Evolutionary conservation across 1,140 invertebrate species (phyloP).

Genomic region (Olivierus martensii): DNA sequence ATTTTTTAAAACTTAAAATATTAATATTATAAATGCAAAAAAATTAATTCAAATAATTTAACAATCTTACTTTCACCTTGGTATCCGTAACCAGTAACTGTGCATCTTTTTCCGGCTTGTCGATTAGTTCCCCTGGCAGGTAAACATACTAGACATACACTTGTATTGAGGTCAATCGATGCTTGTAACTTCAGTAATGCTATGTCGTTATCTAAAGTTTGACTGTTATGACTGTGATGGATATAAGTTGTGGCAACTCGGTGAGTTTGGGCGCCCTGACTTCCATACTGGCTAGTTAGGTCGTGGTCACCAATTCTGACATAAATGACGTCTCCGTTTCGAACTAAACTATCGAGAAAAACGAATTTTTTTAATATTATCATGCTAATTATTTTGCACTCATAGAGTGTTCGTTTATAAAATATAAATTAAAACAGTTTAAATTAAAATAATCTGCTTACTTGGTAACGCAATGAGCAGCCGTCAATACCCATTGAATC

Average conservation of each 20-base stretch:
- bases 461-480: slow-evolving; percentile 92
- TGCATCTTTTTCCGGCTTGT: slow-evolving; percentile 72
- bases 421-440: too few species aligned
- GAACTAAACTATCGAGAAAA: slow-evolving; percentile 51
- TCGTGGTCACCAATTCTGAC: slow-evolving; percentile 88
- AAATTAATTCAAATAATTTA: background rate
- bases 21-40: background rate
- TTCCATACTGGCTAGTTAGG: slow-evolving; percentile 41
- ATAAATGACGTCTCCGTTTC: slow-evolving; percentile 77
- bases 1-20: background rate
- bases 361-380: too few species aligned
- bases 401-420: too few species aligned
- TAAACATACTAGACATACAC: slow-evolving; percentile 67
- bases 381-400: too few species aligned
- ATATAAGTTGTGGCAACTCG: slow-evolving; percentile 84
- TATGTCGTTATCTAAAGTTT: slow-evolving; percentile 91
- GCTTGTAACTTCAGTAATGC: slow-evolving; percentile 73
- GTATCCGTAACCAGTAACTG: slow-evolving; percentile 84
- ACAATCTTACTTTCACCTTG: slow-evolving; percentile 68
- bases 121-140: slow-evolving; percentile 71
- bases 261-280: slow-evolving; percentile 59
- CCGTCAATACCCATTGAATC: slow-evolving; percentile 86
- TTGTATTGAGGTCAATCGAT: too few species aligned
- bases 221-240: slow-evolving; percentile 91
- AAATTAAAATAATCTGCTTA: slow-evolving; percentile 38